Evolutionary conservation across 2,113 vertebrate genomes (phyloP).

Genomic region (Leptobrachium leishanense): DNA sequence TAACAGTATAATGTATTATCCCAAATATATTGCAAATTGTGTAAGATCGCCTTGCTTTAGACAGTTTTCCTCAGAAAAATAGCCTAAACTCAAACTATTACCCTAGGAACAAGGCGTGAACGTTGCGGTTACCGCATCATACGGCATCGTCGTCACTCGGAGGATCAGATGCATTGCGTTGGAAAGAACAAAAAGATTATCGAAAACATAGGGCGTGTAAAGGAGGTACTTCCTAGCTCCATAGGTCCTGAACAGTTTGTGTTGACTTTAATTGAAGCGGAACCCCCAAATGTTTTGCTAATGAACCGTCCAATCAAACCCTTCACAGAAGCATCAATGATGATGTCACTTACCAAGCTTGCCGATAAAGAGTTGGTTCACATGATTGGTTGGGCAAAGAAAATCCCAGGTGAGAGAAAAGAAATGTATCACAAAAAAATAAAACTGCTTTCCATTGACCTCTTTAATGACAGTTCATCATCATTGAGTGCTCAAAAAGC

Average conservation of each 20-base stretch:
- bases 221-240: constrained; percentile 57
- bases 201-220: constrained; percentile 25
- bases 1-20: too few relatives aligned
- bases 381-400: constrained; percentile 98
- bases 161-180: constrained; percentile 60
- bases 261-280: constrained; percentile 83
- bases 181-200: constrained; percentile 55
- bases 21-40: too few relatives aligned
- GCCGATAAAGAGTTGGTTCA: constrained; percentile 94
- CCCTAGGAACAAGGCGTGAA: constrained; percentile 83
- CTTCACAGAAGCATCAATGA: constrained; percentile 92
- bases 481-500: too few relatives aligned
- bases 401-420: constrained; percentile 83
- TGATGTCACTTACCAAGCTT: constrained; percentile 95
- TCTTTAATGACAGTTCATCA: too few relatives aligned
- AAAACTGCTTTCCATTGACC: neutral
- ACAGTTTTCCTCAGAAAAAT: neutral
- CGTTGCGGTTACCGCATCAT: constrained; percentile 81
- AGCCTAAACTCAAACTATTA: neutral
- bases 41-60: too few relatives aligned
- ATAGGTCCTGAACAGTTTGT: constrained; percentile 88
- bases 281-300: constrained; percentile 85
- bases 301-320: constrained; percentile 84
- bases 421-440: neutral
- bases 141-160: constrained; percentile 71